Base-by-base conservation (phyloP, 2,888 invertebrate species). In the Spilarctia lutea region DNA sequence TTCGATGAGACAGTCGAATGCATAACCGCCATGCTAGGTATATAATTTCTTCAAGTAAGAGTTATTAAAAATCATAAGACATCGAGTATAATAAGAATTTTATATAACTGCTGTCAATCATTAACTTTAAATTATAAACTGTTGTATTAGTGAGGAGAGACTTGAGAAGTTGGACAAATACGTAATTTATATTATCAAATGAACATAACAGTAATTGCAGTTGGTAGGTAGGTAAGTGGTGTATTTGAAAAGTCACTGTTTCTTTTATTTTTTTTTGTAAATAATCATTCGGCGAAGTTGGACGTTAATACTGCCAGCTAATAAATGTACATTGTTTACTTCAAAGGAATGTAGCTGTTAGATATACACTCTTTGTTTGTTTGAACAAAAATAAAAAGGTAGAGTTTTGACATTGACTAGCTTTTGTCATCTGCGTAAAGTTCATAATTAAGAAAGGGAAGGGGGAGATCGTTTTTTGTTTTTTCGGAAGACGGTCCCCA, bases 381-480 rank as follows among this genome's bases (percentile, higher is more conserved):
- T 18, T 66, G 48, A 20, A 76, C 75, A 82, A 86, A 78, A 81
- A 75, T 70, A 80, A 69, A 84, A 85, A 85, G 80, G 80, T 78
- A 42, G 83, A 74, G 63, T 80, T 86, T 86, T 82, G 81, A 85
- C 83, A 83, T 81, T 82, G 84, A 86, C 82, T 78, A 82, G 81
- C 80, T 81, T 79, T 85, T 86, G 86, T 88, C 83, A 80, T 77
- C 84, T 76, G 39, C 81, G 79, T 82, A 75, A 87, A 86, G 85
- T 86, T 83, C 80, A 83, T 89, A 88, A 91, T 90, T 90, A 89
- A 87, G 89, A 86, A 83, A 78, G 74, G 78, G 78, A 78, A 75
- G 79, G 79, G 80, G 87, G 83, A 83, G 87, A 87, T 85, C 87
- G 87, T 89, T 88, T 88, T 90, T 90, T n/a, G n/a, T n/a, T n/a